Evolutionary conservation across 1,140 invertebrate genomes (phyloP).

Genomic region (Temnothorax nylanderi): DNA sequence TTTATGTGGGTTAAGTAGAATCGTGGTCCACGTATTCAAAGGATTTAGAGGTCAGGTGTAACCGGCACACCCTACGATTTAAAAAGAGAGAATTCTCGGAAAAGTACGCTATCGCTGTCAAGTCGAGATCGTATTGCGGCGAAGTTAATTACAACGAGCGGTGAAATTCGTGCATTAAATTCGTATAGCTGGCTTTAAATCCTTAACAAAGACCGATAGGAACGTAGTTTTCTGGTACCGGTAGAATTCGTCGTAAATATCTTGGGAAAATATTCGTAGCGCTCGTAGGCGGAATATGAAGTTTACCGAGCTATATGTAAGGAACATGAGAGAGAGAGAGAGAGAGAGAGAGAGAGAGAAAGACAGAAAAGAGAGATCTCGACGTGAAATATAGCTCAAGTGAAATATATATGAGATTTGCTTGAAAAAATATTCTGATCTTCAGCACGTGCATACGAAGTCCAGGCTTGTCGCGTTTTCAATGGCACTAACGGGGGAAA

Average conservation of each 20-base stretch:
- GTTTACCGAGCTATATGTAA: conserved; percentile 22
- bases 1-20: conserved; percentile 77
- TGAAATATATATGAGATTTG: not conserved
- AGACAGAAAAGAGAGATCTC: not conserved
- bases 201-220: conserved; percentile 14
- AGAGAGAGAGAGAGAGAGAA: not conserved
- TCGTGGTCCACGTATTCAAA: conserved; percentile 71
- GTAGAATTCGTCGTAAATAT: conserved; percentile 33
- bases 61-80: conserved; percentile 39
- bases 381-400: not conserved
- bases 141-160: conserved; percentile 58
- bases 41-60: conserved; percentile 71
- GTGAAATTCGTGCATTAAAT: conserved; percentile 47
- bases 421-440: conserved; percentile 26
- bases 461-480: not conserved
- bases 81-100: conserved; percentile 45
- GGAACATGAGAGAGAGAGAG: not conserved
- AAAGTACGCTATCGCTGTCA: conserved; percentile 45
- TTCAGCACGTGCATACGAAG: not conserved
- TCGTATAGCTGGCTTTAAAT: conserved; percentile 24
- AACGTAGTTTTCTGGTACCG: not conserved
- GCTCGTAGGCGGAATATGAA: not conserved
- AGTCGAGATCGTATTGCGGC: conserved; percentile 56
- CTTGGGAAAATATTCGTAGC: not conserved
- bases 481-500: conserved; percentile 30